Evolutionary conservation across 2,113 vertebrate genomes (phyloP).

Genomic region (Paracanthobrama guichenoti): DNA sequence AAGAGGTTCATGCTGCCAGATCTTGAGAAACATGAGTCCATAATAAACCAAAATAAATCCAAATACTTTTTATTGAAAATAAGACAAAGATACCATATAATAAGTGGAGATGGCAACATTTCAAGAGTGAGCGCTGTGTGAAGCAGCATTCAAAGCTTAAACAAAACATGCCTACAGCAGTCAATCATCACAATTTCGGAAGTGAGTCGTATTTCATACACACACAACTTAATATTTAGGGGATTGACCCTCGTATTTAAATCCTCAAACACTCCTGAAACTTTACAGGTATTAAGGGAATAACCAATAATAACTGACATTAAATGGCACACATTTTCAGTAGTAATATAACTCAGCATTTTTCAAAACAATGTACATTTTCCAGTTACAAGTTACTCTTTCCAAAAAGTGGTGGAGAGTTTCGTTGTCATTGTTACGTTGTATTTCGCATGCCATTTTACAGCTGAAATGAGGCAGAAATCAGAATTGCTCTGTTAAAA

Average conservation of each 20-base stretch:
- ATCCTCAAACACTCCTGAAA: too few relatives aligned
- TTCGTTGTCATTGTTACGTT: neutral
- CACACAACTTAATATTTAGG: neutral
- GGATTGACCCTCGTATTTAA: too few relatives aligned
- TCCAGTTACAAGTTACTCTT: neutral
- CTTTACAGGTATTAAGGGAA: neutral
- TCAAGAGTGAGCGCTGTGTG: neutral
- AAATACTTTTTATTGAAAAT: neutral
- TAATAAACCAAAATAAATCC: neutral
- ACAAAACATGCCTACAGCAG: neutral
- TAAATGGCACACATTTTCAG: neutral
- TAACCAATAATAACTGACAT: neutral
- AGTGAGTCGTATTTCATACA: neutral
- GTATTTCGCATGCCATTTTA: too few relatives aligned
- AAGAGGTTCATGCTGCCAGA: neutral
- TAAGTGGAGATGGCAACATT: neutral
- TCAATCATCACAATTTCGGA: neutral
- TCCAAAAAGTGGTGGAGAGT: neutral
- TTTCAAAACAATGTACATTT: neutral
- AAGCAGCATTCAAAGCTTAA: neutral
- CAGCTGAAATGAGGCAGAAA: too few relatives aligned
- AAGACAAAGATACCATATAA: neutral
- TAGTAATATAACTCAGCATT: neutral
- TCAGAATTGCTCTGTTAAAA: too few relatives aligned
- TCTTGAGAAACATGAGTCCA: neutral